Evolutionary conservation across 2,888 invertebrate species (phyloP), one percentile per base, ranked within the genome.

Genomic region (Idaea dimidiata): DNA sequence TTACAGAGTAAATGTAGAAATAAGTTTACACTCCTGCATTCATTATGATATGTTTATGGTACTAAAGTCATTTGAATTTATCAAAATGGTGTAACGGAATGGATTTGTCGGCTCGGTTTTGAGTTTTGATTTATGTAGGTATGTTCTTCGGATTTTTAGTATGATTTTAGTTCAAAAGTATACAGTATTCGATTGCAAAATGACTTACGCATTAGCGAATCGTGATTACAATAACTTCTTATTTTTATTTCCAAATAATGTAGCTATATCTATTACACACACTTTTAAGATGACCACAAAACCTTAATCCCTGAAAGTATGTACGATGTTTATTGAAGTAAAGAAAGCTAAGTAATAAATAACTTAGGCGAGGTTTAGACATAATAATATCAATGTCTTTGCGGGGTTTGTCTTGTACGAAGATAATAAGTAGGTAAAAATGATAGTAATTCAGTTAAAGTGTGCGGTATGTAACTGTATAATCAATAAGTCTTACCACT

Each of bases 41-140:
- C 64, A 68, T 62, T 68, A 65, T 66, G 72, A 72, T 64, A 72
- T 72, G 72, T 72, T 72, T 72, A 72, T 66, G 67, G 67, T 62
- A 54, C 57, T 65, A 17, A n/a, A 68, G 62, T 70, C 66, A 70
- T 70, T 70, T 61, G 65, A 69, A 67, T 69, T 66, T 70, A 61
- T 62, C 62, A 62, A 56, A 56, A n/a, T 54, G 54, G n/a, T 54
- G n/a, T 54, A 54, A 17, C 54, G 54, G 54, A 14, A 17, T 54
- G n/a, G 54, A 54, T 54, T 54, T 54, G 54, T 54, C 54, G 17
- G 6, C 43, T 43, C 43, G 7, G 14, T 43, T 43, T 43, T 43
- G 43, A 10, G 43, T 43, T 43, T 43, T 43, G 43, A 43, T 43
- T 43, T 43, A 14, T 43, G 8, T 43, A 43, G 14, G 8, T 8